These are phyloP conservation scores for Limonius californicus DNA, from an alignment of 1,140 invertebrate genomes.

Conservation along the genomic window DNA sequence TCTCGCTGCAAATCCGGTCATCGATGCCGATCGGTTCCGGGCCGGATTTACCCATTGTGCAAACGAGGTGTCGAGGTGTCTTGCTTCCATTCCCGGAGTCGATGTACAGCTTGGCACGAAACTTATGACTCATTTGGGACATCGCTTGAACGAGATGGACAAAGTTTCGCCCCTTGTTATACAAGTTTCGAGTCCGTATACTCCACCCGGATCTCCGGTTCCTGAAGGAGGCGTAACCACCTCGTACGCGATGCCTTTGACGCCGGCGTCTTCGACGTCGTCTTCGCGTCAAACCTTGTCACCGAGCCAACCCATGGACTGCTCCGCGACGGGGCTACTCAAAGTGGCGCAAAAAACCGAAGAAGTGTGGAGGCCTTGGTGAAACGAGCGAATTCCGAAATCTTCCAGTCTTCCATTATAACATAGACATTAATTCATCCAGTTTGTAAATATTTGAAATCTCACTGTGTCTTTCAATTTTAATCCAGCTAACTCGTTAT, in stretches of 20 bases:
- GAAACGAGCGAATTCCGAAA: slow-evolving; percentile 38
- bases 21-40: slow-evolving; percentile 78
- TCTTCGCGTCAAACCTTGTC: slow-evolving; percentile 51
- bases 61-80: slow-evolving; percentile 83
- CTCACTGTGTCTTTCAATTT: slow-evolving; percentile 30
- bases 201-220: slow-evolving; percentile 54
- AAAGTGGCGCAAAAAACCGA: slow-evolving; percentile 55
- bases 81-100: slow-evolving; percentile 79
- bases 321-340: slow-evolving; percentile 52
- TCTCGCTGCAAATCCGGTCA: slow-evolving; percentile 63
- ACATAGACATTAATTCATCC: not conserved
- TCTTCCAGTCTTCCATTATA: slow-evolving; percentile 3
- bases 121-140: slow-evolving; percentile 82
- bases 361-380: slow-evolving; percentile 66
- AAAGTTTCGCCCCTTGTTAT: slow-evolving; percentile 53
- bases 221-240: slow-evolving; percentile 48
- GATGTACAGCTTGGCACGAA: slow-evolving; percentile 80
- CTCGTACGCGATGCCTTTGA: slow-evolving; percentile 55
- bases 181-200: slow-evolving; percentile 50
- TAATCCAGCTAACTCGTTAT: not conserved
- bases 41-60: slow-evolving; percentile 90
- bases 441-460: slow-evolving; percentile 22
- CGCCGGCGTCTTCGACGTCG: slow-evolving; percentile 59
- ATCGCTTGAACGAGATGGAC: slow-evolving; percentile 76
- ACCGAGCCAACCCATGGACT: slow-evolving; percentile 54